Base-by-base conservation (phyloP, 2,888 invertebrate genomes). In the Scaptomyza cyrtandrae region DNA sequence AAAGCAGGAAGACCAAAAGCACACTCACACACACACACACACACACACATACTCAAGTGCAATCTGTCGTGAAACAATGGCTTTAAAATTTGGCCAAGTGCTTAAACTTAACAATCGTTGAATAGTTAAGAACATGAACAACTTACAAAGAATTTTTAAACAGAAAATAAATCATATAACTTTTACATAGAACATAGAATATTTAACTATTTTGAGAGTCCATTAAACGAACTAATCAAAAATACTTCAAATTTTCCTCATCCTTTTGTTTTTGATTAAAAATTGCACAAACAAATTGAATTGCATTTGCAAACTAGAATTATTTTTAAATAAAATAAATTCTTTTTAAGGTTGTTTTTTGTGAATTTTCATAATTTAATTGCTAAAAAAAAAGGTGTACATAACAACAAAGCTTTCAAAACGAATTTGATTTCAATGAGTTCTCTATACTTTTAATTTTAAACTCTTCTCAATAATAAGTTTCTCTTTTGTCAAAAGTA, bases 21-120 rank as follows among this genome's bases (percentile, higher is more conserved):
- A 39, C n/a, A 37, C 24, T n/a, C 5, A 29, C 6, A 29, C 29
- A 29, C 29, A 29, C 6, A 37, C 37, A n/a, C 37, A 37, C n/a
- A 37, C n/a, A n/a, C 6, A 59, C 16, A 57, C 43, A 43, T 37
- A 68, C 45, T 56, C 54, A 56, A 72, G 46, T 73, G 78, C 78
- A 75, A 53, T 66, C 60, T 66, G 46, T 56, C 31, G 10, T 41
- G 41, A 19, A 48, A 57, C 68, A 66, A 75, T 29, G 33, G 76
- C 73, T 57, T 73, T 75, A 56, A 76, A 59, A 24, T 35, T 14
- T 45, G 24, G 33, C 72, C 58, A 50, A 48, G 52, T 55, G 55
- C 19, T 75, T 41, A 19, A 59, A 55, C 43, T 74, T 57, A 49
- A 57, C 61, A 54, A 43, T 55, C 43, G 29, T 4, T 4, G 19